A percentile compares a stretch with the other conserved stretches of the same genome.
phyloP scores from a whole-genome alignment of 2,797 vertebrate species.

The Tiaroga cobitis region DNA sequence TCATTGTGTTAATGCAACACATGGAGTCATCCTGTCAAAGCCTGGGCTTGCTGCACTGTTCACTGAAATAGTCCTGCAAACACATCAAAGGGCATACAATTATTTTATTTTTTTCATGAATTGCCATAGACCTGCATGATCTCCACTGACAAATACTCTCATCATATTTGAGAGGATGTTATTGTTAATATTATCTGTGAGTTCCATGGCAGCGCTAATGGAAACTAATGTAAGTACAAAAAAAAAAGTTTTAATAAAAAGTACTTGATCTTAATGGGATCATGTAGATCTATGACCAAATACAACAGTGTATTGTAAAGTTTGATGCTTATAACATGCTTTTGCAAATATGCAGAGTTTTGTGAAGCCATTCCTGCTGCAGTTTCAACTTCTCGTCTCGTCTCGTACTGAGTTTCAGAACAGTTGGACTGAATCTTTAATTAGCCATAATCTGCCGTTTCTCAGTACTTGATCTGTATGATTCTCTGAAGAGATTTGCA shows the following conservation, averaged over 20 bases:
- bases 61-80: slow-evolving; percentile 4
- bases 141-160: neutral
- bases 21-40: slow-evolving; percentile 23
- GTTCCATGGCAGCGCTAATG: neutral
- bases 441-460: neutral
- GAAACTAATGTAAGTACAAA: neutral
- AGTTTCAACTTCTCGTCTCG: neutral
- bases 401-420: slow-evolving; percentile 1
- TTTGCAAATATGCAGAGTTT: slow-evolving; percentile 24
- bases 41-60: slow-evolving; percentile 44
- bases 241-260: neutral
- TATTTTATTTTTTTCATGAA: neutral
- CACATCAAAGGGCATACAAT: neutral
- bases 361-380: slow-evolving; percentile 19
- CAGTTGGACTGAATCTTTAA: slow-evolving; percentile 18
- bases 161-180: slow-evolving; percentile 10
- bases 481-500: slow-evolving; percentile 32
- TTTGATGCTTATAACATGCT: slow-evolving; percentile 21
- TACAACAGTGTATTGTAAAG: neutral
- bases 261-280: slow-evolving; percentile 3
- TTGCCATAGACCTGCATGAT: slow-evolving; percentile 31
- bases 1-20: slow-evolving; percentile 51
- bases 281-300: slow-evolving; percentile 26
- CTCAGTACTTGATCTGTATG: slow-evolving; percentile 29
- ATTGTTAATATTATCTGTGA: neutral